Conservation (phyloP, 1,140 invertebrate genomes). For the Drosophila bocqueti region DNA sequence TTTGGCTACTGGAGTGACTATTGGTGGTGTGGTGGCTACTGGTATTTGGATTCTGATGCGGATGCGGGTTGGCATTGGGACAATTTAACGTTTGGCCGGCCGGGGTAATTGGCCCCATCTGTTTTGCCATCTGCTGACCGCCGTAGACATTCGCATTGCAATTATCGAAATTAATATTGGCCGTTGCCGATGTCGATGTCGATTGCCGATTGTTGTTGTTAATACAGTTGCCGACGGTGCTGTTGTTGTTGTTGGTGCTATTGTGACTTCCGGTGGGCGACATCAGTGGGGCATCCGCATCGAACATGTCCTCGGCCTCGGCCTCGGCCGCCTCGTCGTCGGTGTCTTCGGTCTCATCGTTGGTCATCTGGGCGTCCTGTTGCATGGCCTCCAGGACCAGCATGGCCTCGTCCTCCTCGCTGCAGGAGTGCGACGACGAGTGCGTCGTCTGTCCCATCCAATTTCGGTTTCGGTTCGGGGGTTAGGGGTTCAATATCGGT, state of each 20-base stretch:
- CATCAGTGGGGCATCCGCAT: slow-evolving; percentile 74
- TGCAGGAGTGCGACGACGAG: slow-evolving; percentile 77
- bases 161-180: slow-evolving; percentile 84
- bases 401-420: slow-evolving; percentile 78
- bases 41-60: slow-evolving; percentile 50
- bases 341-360: slow-evolving; percentile 69
- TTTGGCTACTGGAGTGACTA: slow-evolving; percentile 53
- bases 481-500: slow-evolving; percentile 14
- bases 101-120: slow-evolving; percentile 68
- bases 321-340: slow-evolving; percentile 73
- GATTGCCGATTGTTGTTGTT: slow-evolving; percentile 45
- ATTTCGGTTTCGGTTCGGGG: slow-evolving; percentile 14
- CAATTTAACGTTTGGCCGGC: slow-evolving; percentile 76
- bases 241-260: slow-evolving; percentile 52
- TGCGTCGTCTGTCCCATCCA: slow-evolving; percentile 53
- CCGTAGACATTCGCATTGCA: slow-evolving; percentile 81
- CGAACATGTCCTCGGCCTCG: slow-evolving; percentile 75
- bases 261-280: slow-evolving; percentile 75
- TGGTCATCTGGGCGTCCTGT: slow-evolving; percentile 69
- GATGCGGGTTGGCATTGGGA: slow-evolving; percentile 67
- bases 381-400: slow-evolving; percentile 59
- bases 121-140: slow-evolving; percentile 54
- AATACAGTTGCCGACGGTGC: slow-evolving; percentile 15
- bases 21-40: slow-evolving; percentile 59
- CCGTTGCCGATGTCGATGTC: slow-evolving; percentile 31